Evolutionary conservation across 1,140 invertebrate species (phyloP).

Genomic region (Bombus impatiens): DNA sequence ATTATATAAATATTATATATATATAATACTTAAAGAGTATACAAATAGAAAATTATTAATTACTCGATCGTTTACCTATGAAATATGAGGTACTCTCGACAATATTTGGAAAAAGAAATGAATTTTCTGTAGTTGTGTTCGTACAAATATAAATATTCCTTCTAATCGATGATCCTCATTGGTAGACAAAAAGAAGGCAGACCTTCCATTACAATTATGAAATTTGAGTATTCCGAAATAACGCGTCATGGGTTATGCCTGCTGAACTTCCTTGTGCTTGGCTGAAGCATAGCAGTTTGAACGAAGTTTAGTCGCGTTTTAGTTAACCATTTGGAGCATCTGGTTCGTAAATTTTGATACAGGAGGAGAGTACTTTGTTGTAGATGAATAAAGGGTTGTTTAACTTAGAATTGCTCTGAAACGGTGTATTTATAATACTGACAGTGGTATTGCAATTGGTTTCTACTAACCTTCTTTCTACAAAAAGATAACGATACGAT

Average conservation of each 20-base stretch:
- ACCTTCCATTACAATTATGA: background rate
- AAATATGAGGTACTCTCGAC: too few species aligned
- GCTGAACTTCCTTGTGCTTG: background rate
- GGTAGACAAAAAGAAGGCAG: too few species aligned
- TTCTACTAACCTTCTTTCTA: too few species aligned
- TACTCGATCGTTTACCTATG: too few species aligned
- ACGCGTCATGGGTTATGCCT: background rate
- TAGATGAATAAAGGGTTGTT: background rate
- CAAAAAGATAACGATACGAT: background rate
- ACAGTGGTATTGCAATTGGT: too few species aligned
- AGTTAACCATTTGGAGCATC: conserved; percentile 7
- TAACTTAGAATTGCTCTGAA: background rate
- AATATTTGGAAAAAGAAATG: too few species aligned
- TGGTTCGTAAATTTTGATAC: background rate
- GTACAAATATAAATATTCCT: too few species aligned
- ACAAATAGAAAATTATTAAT: too few species aligned
- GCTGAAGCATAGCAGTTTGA: background rate
- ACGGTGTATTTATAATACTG: background rate
- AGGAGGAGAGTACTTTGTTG: background rate
- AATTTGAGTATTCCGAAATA: conserved; percentile 15
- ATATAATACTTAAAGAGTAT: too few species aligned
- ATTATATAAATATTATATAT: too few species aligned
- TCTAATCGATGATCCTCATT: too few species aligned
- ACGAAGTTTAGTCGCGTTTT: background rate
- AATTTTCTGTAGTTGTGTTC: too few species aligned